These are phyloP conservation scores for Amblyraja radiata DNA, from an alignment of 2,797 vertebrate genomes.

Conservation along the genomic window DNA sequence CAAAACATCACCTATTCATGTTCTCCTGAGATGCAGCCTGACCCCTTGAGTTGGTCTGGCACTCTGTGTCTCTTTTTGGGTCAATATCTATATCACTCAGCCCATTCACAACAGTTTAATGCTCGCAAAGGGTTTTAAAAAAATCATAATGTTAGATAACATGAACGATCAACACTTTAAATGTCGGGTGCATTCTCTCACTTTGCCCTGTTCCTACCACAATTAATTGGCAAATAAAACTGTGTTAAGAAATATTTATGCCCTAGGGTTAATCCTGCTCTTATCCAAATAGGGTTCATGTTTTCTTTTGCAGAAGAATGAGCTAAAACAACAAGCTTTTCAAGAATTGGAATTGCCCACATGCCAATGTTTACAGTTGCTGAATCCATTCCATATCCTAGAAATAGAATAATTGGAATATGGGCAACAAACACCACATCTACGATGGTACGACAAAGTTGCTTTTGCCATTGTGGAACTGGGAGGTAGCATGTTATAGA, in stretches of 20 bases:
- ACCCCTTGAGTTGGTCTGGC: too few species aligned
- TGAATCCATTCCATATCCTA: neutral
- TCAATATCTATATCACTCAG: too few species aligned
- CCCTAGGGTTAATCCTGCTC: neutral
- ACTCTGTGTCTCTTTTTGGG: too few species aligned
- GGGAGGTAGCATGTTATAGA: neutral
- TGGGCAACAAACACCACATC: neutral
- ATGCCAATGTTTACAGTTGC: neutral
- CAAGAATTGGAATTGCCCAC: neutral
- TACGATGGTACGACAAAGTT: neutral
- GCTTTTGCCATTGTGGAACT: neutral
- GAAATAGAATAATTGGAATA: neutral
- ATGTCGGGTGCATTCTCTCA: neutral
- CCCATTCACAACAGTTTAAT: neutral
- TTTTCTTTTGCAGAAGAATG: neutral
- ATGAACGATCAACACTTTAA: neutral
- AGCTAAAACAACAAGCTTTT: neutral
- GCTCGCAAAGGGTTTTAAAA: neutral
- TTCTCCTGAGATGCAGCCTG: too few species aligned
- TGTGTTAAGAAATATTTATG: neutral
- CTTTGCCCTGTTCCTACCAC: neutral
- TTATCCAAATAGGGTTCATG: neutral
- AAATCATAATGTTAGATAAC: neutral
- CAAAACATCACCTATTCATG: too few species aligned
- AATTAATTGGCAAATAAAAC: neutral